Conservation (phyloP, 2,888 invertebrate species). For the Bibio marci region DNA sequence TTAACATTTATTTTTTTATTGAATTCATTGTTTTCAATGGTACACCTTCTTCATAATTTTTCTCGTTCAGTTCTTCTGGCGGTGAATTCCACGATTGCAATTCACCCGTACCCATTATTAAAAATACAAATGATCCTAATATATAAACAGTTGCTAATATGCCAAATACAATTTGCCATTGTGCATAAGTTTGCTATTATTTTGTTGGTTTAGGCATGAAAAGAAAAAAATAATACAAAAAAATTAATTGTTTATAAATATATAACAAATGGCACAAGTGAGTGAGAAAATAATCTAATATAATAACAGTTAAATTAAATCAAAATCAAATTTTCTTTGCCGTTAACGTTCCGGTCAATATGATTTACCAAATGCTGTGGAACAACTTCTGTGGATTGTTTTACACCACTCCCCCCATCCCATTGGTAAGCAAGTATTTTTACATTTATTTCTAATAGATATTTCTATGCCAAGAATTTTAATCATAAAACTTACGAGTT, state of each 20-base stretch:
- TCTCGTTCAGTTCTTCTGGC: constrained; percentile 18
- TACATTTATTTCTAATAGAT: too few relatives aligned
- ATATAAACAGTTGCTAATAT: constrained; percentile 56
- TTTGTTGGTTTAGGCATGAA: too few relatives aligned
- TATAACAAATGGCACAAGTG: neutral
- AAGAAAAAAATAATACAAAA: constrained; percentile 2
- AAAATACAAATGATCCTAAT: constrained; percentile 44
- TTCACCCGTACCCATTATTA: constrained; percentile 48
- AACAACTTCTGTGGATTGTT: too few relatives aligned
- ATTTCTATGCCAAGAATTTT: too few relatives aligned
- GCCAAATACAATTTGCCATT: constrained; percentile 72
- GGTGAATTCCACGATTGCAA: constrained; percentile 28
- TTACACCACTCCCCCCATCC: too few relatives aligned
- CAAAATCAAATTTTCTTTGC: too few relatives aligned
- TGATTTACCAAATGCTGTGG: too few relatives aligned
- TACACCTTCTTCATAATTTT: constrained; percentile 24
- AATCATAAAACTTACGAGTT: too few relatives aligned
- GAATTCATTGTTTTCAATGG: constrained; percentile 22
- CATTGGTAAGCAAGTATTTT: too few relatives aligned
- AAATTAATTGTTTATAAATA: neutral
- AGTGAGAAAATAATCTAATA: too few relatives aligned
- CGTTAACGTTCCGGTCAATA: too few relatives aligned
- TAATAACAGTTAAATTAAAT: neutral
- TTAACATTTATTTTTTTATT: constrained; percentile 8
- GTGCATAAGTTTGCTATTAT: constrained; percentile 33